These are phyloP conservation scores for Psilopsiagon aymara DNA, from an alignment of 2,113 vertebrate genomes.

Conservation along the genomic window DNA sequence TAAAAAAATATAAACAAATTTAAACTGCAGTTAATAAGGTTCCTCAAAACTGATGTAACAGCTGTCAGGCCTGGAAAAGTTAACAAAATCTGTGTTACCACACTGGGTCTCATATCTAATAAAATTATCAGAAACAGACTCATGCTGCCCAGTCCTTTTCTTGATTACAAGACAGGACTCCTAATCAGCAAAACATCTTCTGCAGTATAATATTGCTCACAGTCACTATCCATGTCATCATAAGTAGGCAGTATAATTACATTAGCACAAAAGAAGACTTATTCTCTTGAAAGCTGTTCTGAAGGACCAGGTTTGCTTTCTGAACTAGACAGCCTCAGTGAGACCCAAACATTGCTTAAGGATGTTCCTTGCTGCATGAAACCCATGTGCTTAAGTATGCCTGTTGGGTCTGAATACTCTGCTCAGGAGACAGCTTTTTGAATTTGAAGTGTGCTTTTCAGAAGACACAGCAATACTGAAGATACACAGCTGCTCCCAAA, in stretches of 20 bases:
- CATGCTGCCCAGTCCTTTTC: neutral
- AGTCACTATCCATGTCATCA: neutral
- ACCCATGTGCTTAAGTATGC: neutral
- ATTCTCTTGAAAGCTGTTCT: neutral
- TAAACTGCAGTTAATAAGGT: neutral
- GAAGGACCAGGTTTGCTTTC: neutral
- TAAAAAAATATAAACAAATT: neutral
- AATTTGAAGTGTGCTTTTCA: neutral
- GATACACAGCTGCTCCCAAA: neutral
- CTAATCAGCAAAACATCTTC: neutral
- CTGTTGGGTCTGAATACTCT: neutral
- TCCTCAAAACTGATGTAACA: neutral
- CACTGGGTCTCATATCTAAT: neutral
- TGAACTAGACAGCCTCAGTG: neutral
- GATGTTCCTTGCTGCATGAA: neutral
- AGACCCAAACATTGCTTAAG: neutral
- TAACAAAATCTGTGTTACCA: neutral
- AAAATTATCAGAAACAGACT: neutral
- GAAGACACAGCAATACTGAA: neutral
- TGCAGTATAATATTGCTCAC: neutral
- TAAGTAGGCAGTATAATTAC: neutral
- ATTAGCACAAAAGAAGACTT: neutral
- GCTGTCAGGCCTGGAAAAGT: neutral
- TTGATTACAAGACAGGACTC: neutral
- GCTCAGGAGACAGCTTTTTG: neutral